Conservation (phyloP, 2,113 vertebrate genomes). For the Thryonomys swinderianus region DNA sequence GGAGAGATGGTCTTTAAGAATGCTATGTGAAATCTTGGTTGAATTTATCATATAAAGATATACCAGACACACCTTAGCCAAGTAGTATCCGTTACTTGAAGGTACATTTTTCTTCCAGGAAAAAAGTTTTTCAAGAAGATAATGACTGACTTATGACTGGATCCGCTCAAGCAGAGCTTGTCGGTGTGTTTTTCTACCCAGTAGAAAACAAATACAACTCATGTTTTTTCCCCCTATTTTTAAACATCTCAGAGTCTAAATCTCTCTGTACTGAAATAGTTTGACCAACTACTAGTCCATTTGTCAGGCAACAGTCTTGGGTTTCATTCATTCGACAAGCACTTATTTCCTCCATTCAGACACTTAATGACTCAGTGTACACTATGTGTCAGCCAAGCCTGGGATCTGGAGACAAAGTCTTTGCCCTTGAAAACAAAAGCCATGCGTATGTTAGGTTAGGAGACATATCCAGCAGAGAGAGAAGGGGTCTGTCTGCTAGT, state of each 20-base stretch:
- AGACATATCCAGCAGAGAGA: background rate
- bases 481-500: background rate
- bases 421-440: background rate
- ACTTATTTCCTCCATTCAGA: background rate
- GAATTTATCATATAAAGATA: background rate
- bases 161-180: constrained; percentile 35
- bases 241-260: constrained; percentile 46
- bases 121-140: background rate
- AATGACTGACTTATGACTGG: background rate
- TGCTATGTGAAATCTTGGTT: background rate
- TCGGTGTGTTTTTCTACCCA: constrained; percentile 7
- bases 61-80: background rate
- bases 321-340: constrained; percentile 6
- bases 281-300: background rate
- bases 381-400: background rate
- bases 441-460: background rate
- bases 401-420: background rate
- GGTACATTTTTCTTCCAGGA: background rate
- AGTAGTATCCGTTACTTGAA: background rate
- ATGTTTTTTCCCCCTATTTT: constrained; percentile 16
- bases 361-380: background rate
- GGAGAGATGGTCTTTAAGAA: background rate
- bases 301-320: constrained; percentile 37
- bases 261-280: constrained; percentile 36
- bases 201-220: constrained; percentile 42